Percentiles rank a stretch among this genome's conserved stretches.
Evolutionary conservation across 2,113 vertebrate species (phyloP).

Genomic region (Pardalotus punctatus): DNA sequence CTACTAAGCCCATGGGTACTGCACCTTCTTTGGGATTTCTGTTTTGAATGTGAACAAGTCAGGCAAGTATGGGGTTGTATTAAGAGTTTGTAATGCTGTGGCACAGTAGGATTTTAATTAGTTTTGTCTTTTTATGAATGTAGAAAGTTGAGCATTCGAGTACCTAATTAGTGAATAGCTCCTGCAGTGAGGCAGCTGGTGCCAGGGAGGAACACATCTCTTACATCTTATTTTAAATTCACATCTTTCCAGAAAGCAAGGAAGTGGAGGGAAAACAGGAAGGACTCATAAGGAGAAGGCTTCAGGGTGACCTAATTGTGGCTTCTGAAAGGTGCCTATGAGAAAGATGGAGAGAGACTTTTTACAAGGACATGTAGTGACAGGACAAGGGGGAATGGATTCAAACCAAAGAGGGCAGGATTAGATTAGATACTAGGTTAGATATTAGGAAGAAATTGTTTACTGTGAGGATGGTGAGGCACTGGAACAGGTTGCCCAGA

Average conservation of each 20-base stretch:
- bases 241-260: neutral
- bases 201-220: neutral
- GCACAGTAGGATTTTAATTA: neutral
- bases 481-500: neutral
- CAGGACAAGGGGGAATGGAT: neutral
- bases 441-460: neutral
- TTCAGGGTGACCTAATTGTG: neutral
- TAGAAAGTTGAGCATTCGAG: neutral
- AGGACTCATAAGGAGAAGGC: neutral
- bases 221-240: neutral
- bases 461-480: neutral
- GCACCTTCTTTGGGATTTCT: neutral
- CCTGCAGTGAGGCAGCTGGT: neutral
- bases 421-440: neutral
- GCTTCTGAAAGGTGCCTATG: neutral
- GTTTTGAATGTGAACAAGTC: neutral
- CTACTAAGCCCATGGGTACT: neutral
- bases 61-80: neutral
- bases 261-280: neutral
- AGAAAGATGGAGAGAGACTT: neutral
- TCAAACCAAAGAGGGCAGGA: neutral
- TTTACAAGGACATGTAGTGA: neutral
- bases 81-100: neutral
- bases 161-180: neutral
- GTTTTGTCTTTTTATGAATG: neutral